These are phyloP conservation scores for Acrocephalus scirpaceus DNA, from an alignment of 2,797 vertebrate genomes.

Conservation along the genomic window DNA sequence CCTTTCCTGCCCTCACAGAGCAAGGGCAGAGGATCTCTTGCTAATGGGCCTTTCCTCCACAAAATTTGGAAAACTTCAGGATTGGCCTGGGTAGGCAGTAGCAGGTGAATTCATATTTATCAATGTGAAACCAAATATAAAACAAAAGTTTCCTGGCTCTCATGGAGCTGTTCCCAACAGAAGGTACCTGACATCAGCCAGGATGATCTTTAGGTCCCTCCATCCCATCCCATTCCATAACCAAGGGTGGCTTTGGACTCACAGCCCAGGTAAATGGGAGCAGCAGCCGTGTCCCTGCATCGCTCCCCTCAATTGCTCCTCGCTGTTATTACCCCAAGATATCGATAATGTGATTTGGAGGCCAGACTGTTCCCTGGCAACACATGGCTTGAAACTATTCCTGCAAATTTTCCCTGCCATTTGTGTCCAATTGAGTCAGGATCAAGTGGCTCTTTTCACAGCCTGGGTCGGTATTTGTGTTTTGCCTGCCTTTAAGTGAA, in stretches of 20 bases:
- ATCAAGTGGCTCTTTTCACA: conserved; percentile 59
- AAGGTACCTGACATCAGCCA: background rate
- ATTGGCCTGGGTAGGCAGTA: background rate
- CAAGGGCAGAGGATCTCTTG: background rate
- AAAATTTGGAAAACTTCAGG: background rate
- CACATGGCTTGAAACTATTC: conserved; percentile 45
- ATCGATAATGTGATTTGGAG: conserved; percentile 59
- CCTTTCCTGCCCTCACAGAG: background rate
- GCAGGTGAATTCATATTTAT: background rate
- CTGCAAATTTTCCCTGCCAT: conserved; percentile 62
- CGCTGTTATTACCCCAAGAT: conserved; percentile 8
- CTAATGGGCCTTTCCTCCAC: rapidly evolving
- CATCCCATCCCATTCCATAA: background rate
- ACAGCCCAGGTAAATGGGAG: background rate
- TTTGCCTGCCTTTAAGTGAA: conserved; percentile 40
- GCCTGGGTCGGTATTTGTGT: background rate
- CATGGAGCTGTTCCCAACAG: rapidly evolving
- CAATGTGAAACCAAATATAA: rapidly evolving
- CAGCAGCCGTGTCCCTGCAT: conserved; percentile 38
- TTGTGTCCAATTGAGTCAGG: conserved; percentile 44
- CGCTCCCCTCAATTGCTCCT: conserved; percentile 8
- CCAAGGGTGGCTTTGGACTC: background rate
- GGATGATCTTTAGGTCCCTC: background rate
- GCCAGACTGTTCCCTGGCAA: conserved; percentile 70
- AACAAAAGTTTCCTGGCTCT: background rate